These are phyloP conservation scores for Spinus olivaceus DNA, from an alignment of 2,797 vertebrate species.

Conservation along the genomic window DNA sequence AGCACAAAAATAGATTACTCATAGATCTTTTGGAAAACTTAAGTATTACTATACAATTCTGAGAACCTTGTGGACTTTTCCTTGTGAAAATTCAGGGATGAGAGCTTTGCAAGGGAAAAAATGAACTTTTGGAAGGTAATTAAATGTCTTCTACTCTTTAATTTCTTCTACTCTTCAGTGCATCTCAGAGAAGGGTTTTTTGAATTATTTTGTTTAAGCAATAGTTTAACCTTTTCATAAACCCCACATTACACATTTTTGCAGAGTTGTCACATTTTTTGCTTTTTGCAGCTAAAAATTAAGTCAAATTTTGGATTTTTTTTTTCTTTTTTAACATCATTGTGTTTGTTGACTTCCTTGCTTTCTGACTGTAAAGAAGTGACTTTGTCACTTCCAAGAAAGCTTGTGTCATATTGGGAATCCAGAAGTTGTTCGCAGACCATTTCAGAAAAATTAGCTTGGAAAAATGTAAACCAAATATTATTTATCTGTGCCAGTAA, in stretches of 20 bases:
- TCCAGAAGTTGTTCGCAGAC: not conserved
- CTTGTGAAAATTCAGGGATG: not conserved
- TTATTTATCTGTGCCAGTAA: not conserved
- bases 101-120: not conserved
- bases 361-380: not conserved
- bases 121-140: not conserved
- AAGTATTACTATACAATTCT: not conserved
- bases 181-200: not conserved
- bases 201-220: not conserved
- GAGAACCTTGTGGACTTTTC: not conserved
- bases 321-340: not conserved
- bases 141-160: not conserved
- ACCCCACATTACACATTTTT: rapidly evolving
- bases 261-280: not conserved
- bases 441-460: not conserved
- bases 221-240: not conserved
- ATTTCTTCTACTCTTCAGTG: not conserved
- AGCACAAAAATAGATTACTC: not conserved
- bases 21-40: not conserved
- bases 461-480: not conserved
- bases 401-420: not conserved
- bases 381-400: not conserved
- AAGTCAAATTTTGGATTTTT: not conserved
- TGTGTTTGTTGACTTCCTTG: not conserved
- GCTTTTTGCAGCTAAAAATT: not conserved